phyloP scores from a whole-genome alignment of 2,113 vertebrate genomes.

The Bos taurus region ARS-UCD2.0 NC_037332.1:116323001-116323500 shows the following conservation, averaged over 20 bases:
- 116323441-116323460: not conserved
- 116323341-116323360: not conserved
- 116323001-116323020: rapidly evolving
- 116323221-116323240: not conserved
- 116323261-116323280: rapidly evolving
- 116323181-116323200: not conserved
- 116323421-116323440: not conserved
- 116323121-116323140: rapidly evolving
- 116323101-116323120: not conserved
- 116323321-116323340: not conserved
- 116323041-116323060: rapidly evolving
- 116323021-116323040: rapidly evolving
- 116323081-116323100: rapidly evolving
- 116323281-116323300: rapidly evolving
- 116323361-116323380: not conserved
- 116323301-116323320: not conserved
- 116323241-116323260: rapidly evolving
- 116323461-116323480: rapidly evolving
- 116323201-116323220: rapidly evolving
- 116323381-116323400: not conserved
- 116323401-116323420: rapidly evolving
- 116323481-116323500: not conserved
- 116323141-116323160: not conserved
- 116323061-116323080: rapidly evolving
- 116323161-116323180: rapidly evolving